Evolutionary conservation across 2,888 invertebrate species (phyloP).

Genomic region (Automeris io): DNA sequence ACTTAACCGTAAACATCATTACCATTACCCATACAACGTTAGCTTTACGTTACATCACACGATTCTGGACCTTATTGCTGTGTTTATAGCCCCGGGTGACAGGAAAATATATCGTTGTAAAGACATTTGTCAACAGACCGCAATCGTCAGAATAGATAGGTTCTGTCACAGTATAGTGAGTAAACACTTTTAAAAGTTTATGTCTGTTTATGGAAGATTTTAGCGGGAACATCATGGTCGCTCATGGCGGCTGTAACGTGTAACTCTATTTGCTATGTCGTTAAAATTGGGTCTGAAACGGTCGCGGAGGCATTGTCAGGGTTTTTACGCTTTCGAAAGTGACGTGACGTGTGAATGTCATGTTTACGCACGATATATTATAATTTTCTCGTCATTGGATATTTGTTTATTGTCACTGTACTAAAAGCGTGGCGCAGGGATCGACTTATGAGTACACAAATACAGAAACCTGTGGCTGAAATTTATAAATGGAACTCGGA

Average conservation of each 20-base stretch:
- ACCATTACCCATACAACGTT: constrained; percentile 45
- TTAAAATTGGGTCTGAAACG: constrained; percentile 55
- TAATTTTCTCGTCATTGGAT: constrained; percentile 15
- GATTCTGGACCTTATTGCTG: constrained; percentile 25
- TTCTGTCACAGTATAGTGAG: constrained; percentile 57
- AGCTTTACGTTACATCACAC: constrained; percentile 10
- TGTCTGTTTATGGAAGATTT: constrained; percentile 67
- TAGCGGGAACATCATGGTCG: constrained; percentile 67
- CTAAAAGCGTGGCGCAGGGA: constrained; percentile 9
- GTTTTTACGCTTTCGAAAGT: constrained; percentile 53
- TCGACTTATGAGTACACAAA: constrained; percentile 2
- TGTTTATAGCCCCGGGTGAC: constrained; percentile 15
- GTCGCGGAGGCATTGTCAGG: constrained; percentile 37
- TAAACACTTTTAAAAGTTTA: constrained; percentile 75
- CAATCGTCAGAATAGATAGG: constrained; percentile 62
- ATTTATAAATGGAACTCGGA: no score
- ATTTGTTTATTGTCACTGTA: constrained; percentile 10
- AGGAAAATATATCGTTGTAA: constrained; percentile 14
- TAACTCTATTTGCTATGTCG: constrained; percentile 44
- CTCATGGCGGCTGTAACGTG: constrained; percentile 41
- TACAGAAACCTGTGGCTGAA: constrained; percentile 1
- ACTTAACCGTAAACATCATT: constrained; percentile 73
- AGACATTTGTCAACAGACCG: constrained; percentile 46
- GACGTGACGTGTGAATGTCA: constrained; percentile 24
- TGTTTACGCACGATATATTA: constrained; percentile 23